Evolutionary conservation across 2,888 invertebrate species (phyloP).

Genomic region (Smittia aterrima): DNA sequence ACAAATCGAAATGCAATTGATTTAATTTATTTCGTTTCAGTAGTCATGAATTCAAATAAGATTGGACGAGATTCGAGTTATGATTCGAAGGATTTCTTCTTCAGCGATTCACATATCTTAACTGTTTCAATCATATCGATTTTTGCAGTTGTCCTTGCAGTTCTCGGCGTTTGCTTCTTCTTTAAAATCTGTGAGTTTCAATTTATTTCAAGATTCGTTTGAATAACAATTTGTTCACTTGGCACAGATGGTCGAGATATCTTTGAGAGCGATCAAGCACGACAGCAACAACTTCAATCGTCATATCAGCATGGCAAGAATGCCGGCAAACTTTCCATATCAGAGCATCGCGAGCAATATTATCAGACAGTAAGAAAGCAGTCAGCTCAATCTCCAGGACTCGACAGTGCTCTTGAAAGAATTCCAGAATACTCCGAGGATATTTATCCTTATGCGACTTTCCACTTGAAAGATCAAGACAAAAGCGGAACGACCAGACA

Average conservation of each 20-base stretch:
- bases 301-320: slow-evolving; percentile 30
- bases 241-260: slow-evolving; percentile 34
- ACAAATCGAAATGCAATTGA: slow-evolving; percentile 1
- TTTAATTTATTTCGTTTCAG: slow-evolving; percentile 11
- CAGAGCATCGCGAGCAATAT: slow-evolving; percentile 57
- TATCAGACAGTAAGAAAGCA: slow-evolving; percentile 57
- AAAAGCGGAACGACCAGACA: slow-evolving; percentile 45
- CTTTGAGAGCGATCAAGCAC: slow-evolving; percentile 45
- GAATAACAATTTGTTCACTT: background rate
- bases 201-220: background rate
- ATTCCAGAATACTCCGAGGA: slow-evolving; percentile 62
- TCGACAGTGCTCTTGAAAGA: slow-evolving; percentile 55
- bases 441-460: slow-evolving; percentile 62
- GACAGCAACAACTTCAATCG: slow-evolving; percentile 45
- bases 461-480: slow-evolving; percentile 60
- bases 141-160: slow-evolving; percentile 57
- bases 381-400: slow-evolving; percentile 52
- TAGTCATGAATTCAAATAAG: slow-evolving; percentile 31
- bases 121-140: slow-evolving; percentile 57
- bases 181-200: slow-evolving; percentile 56
- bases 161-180: slow-evolving; percentile 59
- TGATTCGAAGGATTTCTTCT: slow-evolving; percentile 48
- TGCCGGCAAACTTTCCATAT: slow-evolving; percentile 41
- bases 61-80: slow-evolving; percentile 18
- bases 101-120: slow-evolving; percentile 55